These are phyloP conservation scores for Ophraella communa DNA, from an alignment of 2,888 invertebrate species.

Conservation along the genomic window DNA sequence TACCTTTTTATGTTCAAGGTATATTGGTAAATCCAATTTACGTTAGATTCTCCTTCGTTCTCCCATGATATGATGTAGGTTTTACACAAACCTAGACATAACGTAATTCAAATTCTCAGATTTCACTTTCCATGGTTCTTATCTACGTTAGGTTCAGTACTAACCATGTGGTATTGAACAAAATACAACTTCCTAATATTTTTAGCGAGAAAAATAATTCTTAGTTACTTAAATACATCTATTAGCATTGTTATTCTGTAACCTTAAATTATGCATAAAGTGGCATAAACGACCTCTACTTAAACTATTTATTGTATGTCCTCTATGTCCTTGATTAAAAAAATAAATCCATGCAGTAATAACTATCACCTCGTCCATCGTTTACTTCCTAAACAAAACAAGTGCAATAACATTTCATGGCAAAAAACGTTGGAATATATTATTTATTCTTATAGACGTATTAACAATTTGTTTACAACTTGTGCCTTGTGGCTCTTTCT, in stretches of 20 bases:
- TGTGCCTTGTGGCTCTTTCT: not conserved
- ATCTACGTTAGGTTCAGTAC: too few species aligned
- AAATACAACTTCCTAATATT: too few species aligned
- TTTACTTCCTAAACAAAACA: slow-evolving; percentile 6
- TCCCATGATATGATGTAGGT: too few species aligned
- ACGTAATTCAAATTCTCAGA: too few species aligned
- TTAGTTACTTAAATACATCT: too few species aligned
- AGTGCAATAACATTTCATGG: slow-evolving; percentile 1
- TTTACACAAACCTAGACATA: too few species aligned
- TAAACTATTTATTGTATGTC: slow-evolving; percentile 1
- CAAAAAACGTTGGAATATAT: not conserved
- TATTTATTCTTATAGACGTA: not conserved
- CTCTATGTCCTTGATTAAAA: slow-evolving; percentile 1
- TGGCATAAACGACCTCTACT: not conserved
- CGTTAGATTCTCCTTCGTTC: too few species aligned
- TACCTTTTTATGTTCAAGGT: too few species aligned
- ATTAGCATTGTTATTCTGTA: not conserved
- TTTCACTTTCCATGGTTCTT: too few species aligned
- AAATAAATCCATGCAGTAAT: not conserved
- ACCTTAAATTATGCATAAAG: not conserved
- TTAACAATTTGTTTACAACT: not conserved
- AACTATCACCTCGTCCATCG: slow-evolving; percentile 1
- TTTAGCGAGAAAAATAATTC: too few species aligned
- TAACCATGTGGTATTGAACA: too few species aligned
- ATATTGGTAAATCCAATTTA: too few species aligned